Percentiles rank a stretch among this genome's conserved stretches.
Conservation (phyloP, 2,888 invertebrate species). For the Caenorhabditis drosophilae region DNA sequence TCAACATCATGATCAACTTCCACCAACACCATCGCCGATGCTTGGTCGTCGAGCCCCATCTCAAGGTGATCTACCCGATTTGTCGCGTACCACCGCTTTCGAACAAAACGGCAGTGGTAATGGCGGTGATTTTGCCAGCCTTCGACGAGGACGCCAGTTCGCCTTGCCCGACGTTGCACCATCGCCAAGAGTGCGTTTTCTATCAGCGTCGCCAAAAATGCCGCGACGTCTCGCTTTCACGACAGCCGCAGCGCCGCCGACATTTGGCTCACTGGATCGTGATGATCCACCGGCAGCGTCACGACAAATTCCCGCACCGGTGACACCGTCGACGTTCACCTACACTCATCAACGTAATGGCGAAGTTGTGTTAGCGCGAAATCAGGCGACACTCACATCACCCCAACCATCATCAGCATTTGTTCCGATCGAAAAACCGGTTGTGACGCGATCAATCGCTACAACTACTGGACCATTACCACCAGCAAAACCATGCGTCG, state of each 20-base stretch:
- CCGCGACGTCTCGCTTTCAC: constrained; percentile 23
- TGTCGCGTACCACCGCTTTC: too few relatives aligned
- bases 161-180: constrained; percentile 31
- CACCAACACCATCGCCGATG: constrained; percentile 34
- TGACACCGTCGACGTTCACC: constrained; percentile 33
- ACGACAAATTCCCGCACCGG: constrained; percentile 13
- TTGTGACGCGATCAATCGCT: constrained; percentile 22
- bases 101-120: too few relatives aligned
- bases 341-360: constrained; percentile 45
- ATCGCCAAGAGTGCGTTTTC: constrained; percentile 30
- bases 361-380: constrained; percentile 37
- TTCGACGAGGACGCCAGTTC: constrained; percentile 47
- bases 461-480: constrained; percentile 54
- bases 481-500: constrained; percentile 52
- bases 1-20: constrained; percentile 20
- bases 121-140: constrained; percentile 49
- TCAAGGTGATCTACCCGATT: constrained; percentile 16
- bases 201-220: constrained; percentile 48
- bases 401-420: constrained; percentile 11
- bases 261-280: background rate
- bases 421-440: constrained; percentile 12
- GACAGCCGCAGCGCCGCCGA: too few relatives aligned
- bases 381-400: constrained; percentile 41
- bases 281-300: too few relatives aligned
- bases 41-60: constrained; percentile 27